phyloP scores from a whole-genome alignment of 2,113 vertebrate species.

The Odontesthes bonariensis region DNA sequence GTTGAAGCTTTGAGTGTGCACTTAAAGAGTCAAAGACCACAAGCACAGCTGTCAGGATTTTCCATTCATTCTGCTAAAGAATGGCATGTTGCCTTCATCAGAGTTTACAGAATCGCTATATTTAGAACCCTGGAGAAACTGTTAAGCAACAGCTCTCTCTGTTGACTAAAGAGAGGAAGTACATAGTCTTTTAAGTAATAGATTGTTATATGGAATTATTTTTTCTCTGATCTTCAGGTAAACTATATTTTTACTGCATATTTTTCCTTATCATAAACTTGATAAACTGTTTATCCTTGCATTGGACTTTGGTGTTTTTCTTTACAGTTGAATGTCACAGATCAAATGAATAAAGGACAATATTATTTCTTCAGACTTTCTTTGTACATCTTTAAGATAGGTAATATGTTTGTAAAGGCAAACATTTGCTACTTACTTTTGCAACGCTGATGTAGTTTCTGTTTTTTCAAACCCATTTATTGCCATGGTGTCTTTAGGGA shows the following conservation, averaged over 20 bases:
- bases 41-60: not conserved
- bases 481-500: not conserved
- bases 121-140: not conserved
- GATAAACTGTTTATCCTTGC: no score
- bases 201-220: no score
- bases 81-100: not conserved
- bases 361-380: no score
- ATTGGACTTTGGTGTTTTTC: no score
- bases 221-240: no score
- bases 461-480: not conserved
- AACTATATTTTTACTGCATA: no score
- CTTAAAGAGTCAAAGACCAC: not conserved
- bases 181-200: not conserved
- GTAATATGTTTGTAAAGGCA: not conserved
- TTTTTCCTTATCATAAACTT: no score
- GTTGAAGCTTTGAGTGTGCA: not conserved
- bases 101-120: not conserved
- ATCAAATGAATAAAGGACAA: no score
- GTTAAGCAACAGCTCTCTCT: conserved; percentile 45
- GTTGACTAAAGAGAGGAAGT: conserved; percentile 6
- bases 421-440: not conserved
- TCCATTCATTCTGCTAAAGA: not conserved
- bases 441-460: not conserved
- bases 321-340: no score
- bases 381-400: no score